phyloP scores from a whole-genome alignment of 2,113 vertebrate genomes.

The Eptesicus fuscus region DNA sequence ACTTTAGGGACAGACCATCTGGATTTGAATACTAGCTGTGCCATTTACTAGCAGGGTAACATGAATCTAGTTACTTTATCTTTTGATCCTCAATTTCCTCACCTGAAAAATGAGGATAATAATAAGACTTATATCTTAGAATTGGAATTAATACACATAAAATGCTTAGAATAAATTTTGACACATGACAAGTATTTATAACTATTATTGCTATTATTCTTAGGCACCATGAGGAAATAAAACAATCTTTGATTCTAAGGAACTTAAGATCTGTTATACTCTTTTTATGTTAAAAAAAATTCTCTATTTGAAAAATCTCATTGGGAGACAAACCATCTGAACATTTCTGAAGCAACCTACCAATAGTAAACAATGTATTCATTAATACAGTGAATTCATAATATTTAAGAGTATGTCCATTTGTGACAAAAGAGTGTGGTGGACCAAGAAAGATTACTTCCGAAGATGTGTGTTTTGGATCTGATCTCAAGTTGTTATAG shows the following conservation, averaged over 20 bases:
- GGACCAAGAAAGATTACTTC: not conserved
- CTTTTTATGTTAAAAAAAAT: not conserved
- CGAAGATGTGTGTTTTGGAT: not conserved
- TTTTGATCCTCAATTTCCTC: not conserved
- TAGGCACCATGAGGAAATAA: not conserved
- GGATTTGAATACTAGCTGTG: not conserved
- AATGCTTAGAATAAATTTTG: not conserved
- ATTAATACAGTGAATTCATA: not conserved
- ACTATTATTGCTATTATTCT: not conserved
- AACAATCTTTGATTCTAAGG: not conserved
- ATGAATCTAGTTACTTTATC: not conserved
- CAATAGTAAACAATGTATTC: constrained; percentile 6
- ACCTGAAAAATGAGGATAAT: not conserved
- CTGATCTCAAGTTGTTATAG: not conserved
- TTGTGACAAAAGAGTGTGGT: not conserved
- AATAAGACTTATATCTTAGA: not conserved
- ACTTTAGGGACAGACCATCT: not conserved
- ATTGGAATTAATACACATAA: not conserved
- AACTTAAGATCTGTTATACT: not conserved
- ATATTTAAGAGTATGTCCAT: not conserved
- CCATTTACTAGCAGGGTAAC: not conserved
- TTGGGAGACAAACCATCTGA: not conserved
- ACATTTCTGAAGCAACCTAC: constrained; percentile 1
- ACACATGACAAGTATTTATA: not conserved
- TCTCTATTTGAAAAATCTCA: constrained; percentile 39